Base-by-base conservation (phyloP, 2,113 vertebrate genomes). In the Recurvirostra avosetta region DNA sequence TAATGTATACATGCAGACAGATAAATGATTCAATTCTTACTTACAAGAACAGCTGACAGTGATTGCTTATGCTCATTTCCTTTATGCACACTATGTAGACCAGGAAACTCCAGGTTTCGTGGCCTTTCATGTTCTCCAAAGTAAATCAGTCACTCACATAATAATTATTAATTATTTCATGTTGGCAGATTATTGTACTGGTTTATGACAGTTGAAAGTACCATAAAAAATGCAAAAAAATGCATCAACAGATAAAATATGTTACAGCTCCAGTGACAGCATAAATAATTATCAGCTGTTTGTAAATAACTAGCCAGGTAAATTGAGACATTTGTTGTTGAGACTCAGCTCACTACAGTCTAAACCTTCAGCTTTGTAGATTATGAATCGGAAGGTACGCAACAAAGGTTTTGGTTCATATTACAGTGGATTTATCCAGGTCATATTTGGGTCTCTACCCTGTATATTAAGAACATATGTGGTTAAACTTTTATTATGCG, bases 1-100 rank as follows among this genome's bases (percentile, higher is more conserved):
- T 98, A 97, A 98, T 98, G 97, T 98, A 97, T 97, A 98, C 98
- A 97, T 96, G 95, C 98, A 98, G 98, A 98, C 98, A 98, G 98
- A 98, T 98, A 98, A 98, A 98, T 98, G 98, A 98, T 98, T 98
- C 98, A 98, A 98, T 98, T 98, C 98, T 98, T 98, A 90, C 97
- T 98, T 98, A 98, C 98, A 98, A 98, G 98, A 97, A 63, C 82
- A 92, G 94, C 96, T 98, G 98, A 98, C 98, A 98, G 95, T 98
- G 98, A 98, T 98, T 98, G 96, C 98, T 98, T 98, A 98, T 80
- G 96, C 97, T 98, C 98, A 98, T 98, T 98, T 98, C 97, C 96
- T 97, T 97, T 97, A 71, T 61, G 95, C 97, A 91, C 96, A 92
- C 97, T 94, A 49, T 80, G 86, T 94, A 97, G 97, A 95, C 91